A percentile compares a stretch with the other conserved stretches of the same genome.
Evolutionary conservation across 2,888 invertebrate genomes (phyloP).

Genomic region (Brachylomia viminalis): DNA sequence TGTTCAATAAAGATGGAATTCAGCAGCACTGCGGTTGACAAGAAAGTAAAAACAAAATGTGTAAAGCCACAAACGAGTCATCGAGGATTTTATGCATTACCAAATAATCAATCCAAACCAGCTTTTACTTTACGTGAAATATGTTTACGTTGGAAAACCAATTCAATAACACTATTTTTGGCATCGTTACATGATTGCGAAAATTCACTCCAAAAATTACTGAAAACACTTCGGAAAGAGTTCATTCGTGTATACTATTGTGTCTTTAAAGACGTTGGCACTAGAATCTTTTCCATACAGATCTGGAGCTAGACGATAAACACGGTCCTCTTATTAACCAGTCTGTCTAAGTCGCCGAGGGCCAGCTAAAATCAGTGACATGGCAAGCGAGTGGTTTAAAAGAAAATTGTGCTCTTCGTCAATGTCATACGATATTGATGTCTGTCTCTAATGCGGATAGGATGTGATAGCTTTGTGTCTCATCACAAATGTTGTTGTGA

Average conservation of each 20-base stretch:
- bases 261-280: not conserved
- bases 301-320: slow-evolving; percentile 29
- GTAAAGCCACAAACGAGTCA: slow-evolving; percentile 5
- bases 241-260: not conserved
- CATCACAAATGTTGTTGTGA: too few relatives aligned
- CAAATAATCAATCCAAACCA: slow-evolving; percentile 1
- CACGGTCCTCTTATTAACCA: slow-evolving; percentile 31
- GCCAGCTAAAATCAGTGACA: slow-evolving; percentile 7
- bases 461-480: not conserved
- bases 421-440: not conserved
- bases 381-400: not conserved
- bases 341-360: not conserved
- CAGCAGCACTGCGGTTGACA: slow-evolving; percentile 8
- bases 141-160: slow-evolving; percentile 1
- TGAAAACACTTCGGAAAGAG: not conserved
- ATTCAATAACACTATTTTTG: slow-evolving; percentile 10
- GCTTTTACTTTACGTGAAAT: slow-evolving; percentile 13
- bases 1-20: slow-evolving; percentile 14
- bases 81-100: slow-evolving; percentile 10
- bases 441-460: not conserved
- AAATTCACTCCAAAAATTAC: not conserved
- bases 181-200: not conserved
- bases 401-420: not conserved
- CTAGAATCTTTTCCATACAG: slow-evolving; percentile 3
- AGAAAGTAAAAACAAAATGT: slow-evolving; percentile 21